A percentile compares a stretch with the other conserved stretches of the same genome.
Evolutionary conservation across 2,113 vertebrate genomes (phyloP).

Genomic region (Pseudorectes ferrugineus): DNA sequence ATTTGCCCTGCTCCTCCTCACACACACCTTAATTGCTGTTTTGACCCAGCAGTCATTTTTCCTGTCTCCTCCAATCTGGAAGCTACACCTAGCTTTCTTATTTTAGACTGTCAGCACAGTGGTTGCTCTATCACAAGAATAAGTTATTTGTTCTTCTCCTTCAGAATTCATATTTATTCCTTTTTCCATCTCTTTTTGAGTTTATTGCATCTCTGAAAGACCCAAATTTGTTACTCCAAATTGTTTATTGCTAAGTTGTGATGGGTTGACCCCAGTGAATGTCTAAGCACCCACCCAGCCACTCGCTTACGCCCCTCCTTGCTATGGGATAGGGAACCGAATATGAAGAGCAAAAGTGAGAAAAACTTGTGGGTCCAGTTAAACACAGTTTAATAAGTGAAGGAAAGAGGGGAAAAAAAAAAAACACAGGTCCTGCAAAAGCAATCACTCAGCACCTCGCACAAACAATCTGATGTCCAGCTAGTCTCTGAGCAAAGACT

Average conservation of each 20-base stretch:
- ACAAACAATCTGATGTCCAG: not conserved
- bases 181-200: not conserved
- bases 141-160: not conserved
- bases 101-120: not conserved
- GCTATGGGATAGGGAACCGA: not conserved
- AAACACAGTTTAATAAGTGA: not conserved
- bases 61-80: not conserved
- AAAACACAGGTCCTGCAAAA: not conserved
- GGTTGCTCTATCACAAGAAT: not conserved
- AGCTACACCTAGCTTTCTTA: not conserved
- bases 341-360: not conserved
- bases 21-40: not conserved
- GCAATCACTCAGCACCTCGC: not conserved
- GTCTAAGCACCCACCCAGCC: not conserved
- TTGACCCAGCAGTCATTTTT: not conserved
- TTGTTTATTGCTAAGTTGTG: not conserved
- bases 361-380: not conserved
- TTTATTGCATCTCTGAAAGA: not conserved
- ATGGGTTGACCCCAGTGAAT: not conserved
- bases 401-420: not conserved
- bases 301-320: fast-evolving
- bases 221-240: not conserved
- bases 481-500: not conserved
- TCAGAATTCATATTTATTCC: not conserved
- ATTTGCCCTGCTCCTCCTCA: not conserved